Evolutionary conservation across 2,113 vertebrate species (phyloP).

Genomic region (Boulengeromyrus knoepffleri): DNA sequence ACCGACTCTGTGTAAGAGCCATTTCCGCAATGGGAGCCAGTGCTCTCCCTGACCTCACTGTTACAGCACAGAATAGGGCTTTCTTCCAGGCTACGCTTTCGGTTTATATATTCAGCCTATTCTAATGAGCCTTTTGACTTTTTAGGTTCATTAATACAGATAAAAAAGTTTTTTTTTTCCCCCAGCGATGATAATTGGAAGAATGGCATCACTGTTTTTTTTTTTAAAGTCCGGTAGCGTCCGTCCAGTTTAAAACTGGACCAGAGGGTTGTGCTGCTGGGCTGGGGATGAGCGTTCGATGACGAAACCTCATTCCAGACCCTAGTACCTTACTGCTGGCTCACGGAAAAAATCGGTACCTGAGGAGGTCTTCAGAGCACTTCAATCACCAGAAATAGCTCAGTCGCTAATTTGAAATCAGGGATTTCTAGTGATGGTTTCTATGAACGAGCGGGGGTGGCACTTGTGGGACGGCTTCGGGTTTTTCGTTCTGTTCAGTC

Average conservation of each 20-base stretch:
- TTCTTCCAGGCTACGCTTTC: background rate
- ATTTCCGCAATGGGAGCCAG: background rate
- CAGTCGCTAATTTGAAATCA: background rate
- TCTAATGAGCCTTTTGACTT: conserved; percentile 1
- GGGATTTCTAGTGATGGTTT: background rate
- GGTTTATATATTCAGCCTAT: background rate
- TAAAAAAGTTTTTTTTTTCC: background rate
- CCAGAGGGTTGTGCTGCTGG: background rate
- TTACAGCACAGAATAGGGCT: background rate
- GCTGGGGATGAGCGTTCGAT: background rate
- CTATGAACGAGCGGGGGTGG: background rate
- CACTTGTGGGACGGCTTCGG: background rate
- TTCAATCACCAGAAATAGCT: background rate
- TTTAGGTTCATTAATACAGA: background rate
- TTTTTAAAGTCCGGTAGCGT: background rate
- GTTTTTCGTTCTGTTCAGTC: background rate
- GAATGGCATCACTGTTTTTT: background rate
- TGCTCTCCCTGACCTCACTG: background rate
- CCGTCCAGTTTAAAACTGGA: background rate
- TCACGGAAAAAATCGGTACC: background rate
- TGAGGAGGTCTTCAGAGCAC: background rate
- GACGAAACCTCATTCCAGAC: background rate
- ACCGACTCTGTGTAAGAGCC: background rate
- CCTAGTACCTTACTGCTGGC: background rate
- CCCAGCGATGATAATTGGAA: background rate